Conservation (phyloP, 2,113 vertebrate genomes). For the Eira barbara region DNA sequence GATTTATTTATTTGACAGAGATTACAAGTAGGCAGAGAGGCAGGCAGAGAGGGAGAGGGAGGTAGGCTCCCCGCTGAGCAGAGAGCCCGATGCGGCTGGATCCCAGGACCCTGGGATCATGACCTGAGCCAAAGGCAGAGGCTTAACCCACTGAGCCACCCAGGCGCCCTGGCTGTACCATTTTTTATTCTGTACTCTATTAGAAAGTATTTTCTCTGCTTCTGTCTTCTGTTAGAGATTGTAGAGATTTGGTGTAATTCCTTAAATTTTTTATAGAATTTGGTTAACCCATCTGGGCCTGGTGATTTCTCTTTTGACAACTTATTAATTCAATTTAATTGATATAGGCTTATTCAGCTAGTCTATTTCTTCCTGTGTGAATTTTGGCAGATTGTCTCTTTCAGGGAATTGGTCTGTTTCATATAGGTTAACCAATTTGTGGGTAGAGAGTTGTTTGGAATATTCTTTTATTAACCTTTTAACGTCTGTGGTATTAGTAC, state of each 20-base stretch:
- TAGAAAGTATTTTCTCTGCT: not conserved
- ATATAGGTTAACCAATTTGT: not conserved
- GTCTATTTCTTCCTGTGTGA: not conserved
- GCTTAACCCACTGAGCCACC: too few species aligned
- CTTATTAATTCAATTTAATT: not conserved
- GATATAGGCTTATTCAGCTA: not conserved
- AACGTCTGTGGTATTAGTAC: not conserved
- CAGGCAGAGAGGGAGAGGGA: too few species aligned
- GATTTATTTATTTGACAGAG: too few species aligned
- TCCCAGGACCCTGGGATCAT: too few species aligned
- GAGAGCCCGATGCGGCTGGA: too few species aligned
- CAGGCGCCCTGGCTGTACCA: rapidly evolving
- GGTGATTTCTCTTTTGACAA: not conserved
- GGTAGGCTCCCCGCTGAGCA: too few species aligned
- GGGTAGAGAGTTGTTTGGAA: not conserved
- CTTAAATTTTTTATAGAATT: not conserved
- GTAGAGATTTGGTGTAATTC: not conserved
- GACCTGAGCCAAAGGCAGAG: too few species aligned
- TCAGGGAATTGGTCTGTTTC: not conserved
- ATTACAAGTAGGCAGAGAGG: too few species aligned
- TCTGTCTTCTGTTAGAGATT: not conserved
- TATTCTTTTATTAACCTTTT: not conserved
- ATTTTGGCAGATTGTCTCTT: not conserved
- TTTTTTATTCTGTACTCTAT: not conserved
- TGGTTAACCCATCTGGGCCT: not conserved